Percentiles rank a stretch among this genome's conserved stretches.
These are phyloP conservation scores for Phyllotis vaccarum DNA, from an alignment of 2,797 vertebrate species.

Conservation along the genomic window DNA sequence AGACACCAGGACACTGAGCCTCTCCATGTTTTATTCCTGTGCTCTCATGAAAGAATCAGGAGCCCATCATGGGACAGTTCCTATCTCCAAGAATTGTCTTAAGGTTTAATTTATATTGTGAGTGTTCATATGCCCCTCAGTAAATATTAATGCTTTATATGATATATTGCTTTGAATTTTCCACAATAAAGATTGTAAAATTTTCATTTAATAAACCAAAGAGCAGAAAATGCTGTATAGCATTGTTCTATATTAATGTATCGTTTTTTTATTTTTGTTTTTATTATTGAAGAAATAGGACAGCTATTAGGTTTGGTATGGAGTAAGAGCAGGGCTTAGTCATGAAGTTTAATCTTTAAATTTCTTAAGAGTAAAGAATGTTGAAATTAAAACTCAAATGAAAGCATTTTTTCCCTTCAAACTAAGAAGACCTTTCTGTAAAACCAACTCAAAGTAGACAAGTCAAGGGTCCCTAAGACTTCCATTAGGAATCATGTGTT, in stretches of 20 bases:
- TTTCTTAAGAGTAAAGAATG: conserved; percentile 13
- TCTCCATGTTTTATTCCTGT: no score
- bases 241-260: neutral
- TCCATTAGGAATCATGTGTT: neutral
- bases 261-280: neutral
- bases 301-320: neutral
- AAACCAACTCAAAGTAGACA: neutral
- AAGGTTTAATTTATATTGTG: no score
- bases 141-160: no score
- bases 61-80: no score
- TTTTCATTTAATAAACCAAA: neutral
- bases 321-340: neutral
- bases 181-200: no score
- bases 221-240: neutral
- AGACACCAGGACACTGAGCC: no score
- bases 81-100: no score
- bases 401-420: neutral
- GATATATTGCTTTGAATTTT: no score
- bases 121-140: no score
- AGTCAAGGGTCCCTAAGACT: neutral
- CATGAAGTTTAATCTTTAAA: neutral
- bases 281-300: conserved; percentile 17
- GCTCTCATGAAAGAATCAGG: no score
- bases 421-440: neutral
- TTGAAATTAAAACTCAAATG: conserved; percentile 36